phyloP scores from a whole-genome alignment of 2,113 vertebrate genomes.

The Connochaetes taurinus region DNA sequence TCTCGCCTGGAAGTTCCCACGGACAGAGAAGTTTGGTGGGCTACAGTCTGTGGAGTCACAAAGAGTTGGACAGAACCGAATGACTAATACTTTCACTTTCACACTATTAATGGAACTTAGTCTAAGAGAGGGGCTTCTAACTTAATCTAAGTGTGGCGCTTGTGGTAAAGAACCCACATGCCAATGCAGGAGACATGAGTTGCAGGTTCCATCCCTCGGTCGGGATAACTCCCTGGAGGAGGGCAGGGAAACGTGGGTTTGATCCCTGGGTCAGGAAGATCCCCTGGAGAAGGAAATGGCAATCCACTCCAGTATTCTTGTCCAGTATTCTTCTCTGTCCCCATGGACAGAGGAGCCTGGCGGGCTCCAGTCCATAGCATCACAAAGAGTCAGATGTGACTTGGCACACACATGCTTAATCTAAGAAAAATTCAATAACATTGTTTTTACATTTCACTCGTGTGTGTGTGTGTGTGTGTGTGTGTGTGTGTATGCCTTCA shows the following conservation, averaged over 20 bases:
- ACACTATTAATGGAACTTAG: background rate
- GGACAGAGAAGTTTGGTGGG: background rate
- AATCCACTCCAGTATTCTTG: background rate
- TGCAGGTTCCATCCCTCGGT: background rate
- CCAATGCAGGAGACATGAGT: background rate
- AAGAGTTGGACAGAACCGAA: background rate
- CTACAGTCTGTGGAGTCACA: background rate
- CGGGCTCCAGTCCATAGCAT: background rate
- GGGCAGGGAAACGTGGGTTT: background rate
- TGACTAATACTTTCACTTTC: background rate
- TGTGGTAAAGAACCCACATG: background rate
- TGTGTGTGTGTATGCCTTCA: background rate
- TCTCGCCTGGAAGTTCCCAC: background rate
- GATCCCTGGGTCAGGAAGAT: too few species aligned
- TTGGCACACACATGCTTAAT: background rate
- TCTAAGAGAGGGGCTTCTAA: background rate
- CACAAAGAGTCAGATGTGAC: background rate
- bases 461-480: background rate
- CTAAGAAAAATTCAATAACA: background rate
- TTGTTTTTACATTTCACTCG: background rate
- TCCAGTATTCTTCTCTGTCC: too few species aligned
- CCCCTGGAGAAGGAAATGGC: background rate
- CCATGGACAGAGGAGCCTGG: background rate
- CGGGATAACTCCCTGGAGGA: background rate
- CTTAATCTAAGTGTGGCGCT: background rate